phyloP scores from a whole-genome alignment of 1,140 invertebrate species.

The Orius laevigatus region DNA sequence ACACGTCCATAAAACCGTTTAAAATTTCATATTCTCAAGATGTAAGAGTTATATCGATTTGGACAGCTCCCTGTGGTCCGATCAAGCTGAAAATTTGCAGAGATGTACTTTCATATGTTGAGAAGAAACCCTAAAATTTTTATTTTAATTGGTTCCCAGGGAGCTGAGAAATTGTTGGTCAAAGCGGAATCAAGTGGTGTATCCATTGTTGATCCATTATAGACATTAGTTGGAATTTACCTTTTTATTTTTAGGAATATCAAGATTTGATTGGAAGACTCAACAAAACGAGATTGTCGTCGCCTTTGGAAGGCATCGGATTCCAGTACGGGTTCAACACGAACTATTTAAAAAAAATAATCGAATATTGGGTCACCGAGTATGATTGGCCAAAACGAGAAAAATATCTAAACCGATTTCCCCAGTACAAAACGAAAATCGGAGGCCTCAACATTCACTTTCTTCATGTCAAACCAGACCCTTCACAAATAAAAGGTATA shows the following conservation, averaged over 20 bases:
- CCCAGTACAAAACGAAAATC: slow-evolving; percentile 55
- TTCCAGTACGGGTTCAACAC: slow-evolving; percentile 67
- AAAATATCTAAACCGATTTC: slow-evolving; percentile 45
- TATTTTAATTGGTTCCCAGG: neutral
- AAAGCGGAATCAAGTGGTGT: too few species aligned
- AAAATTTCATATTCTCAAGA: slow-evolving; percentile 24
- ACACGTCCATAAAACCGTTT: slow-evolving; percentile 30
- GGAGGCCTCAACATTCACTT: slow-evolving; percentile 58
- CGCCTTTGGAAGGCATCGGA: slow-evolving; percentile 43
- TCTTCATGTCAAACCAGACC: slow-evolving; percentile 41
- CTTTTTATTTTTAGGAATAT: slow-evolving; percentile 12
- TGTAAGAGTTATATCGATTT: neutral
- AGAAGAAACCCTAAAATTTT: neutral
- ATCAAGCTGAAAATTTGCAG: too few species aligned
- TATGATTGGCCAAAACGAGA: slow-evolving; percentile 60
- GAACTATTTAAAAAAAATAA: slow-evolving; percentile 41
- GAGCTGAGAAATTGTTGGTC: neutral
- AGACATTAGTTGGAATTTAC: neutral
- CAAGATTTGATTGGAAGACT: slow-evolving; percentile 15
- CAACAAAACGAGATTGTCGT: slow-evolving; percentile 3
- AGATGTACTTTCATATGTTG: neutral
- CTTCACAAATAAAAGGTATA: neutral
- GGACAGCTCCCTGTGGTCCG: too few species aligned
- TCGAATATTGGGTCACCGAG: slow-evolving; percentile 52
- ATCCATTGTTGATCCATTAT: too few species aligned